phyloP scores from a whole-genome alignment of 2,888 invertebrate genomes.

The Tyria jacobaeae region DNA sequence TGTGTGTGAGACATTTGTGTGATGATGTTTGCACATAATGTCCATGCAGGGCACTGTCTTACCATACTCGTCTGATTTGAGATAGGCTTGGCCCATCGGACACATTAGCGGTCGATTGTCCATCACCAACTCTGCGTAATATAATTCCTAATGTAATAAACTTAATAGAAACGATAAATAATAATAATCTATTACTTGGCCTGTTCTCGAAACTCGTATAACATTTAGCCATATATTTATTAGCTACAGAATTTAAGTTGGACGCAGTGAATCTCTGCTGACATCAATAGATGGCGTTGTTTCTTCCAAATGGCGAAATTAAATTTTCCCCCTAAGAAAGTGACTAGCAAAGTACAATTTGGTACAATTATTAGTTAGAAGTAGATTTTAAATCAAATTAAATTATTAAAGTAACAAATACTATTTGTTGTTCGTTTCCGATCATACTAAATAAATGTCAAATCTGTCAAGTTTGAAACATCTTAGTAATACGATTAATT shows the following conservation, averaged over 20 bases:
- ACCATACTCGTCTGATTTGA: conserved; percentile 94
- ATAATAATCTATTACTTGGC: background rate
- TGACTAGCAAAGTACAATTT: too few relatives aligned
- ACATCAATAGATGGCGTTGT: background rate
- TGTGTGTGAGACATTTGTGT: conserved; percentile 49
- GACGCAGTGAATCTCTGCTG: background rate
- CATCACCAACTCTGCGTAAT: conserved; percentile 88
- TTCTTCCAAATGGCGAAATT: background rate
- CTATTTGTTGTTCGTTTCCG: too few relatives aligned
- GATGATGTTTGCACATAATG: conserved; percentile 67
- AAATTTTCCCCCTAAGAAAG: background rate
- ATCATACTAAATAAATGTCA: too few relatives aligned
- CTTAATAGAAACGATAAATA: background rate
- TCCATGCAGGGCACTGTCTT: conserved; percentile 86
- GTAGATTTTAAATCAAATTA: background rate
- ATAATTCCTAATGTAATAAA: conserved; percentile 68
- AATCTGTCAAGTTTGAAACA: too few relatives aligned
- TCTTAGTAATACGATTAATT: too few relatives aligned
- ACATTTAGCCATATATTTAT: too few relatives aligned
- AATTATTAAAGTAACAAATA: background rate
- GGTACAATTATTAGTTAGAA: too few relatives aligned
- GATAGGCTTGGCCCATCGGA: conserved; percentile 93
- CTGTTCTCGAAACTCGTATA: background rate
- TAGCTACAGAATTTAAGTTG: too few relatives aligned
- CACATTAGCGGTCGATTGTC: conserved; percentile 92